phyloP scores from a whole-genome alignment of 2,113 vertebrate genomes.

The Silurus asotus region DNA sequence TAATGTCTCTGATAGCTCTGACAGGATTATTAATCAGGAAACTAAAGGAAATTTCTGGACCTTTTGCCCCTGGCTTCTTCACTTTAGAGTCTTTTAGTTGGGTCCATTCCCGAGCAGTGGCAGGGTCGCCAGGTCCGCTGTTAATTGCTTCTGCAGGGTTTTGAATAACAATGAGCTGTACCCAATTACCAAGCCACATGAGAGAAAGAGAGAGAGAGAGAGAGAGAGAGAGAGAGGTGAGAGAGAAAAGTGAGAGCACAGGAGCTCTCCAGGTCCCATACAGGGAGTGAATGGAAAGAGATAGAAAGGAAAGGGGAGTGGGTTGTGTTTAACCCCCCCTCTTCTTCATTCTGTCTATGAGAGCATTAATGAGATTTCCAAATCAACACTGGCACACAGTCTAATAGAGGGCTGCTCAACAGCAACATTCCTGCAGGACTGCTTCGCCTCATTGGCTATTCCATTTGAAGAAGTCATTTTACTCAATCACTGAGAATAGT shows the following conservation, averaged over 20 bases:
- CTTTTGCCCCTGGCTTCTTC: conserved; percentile 80
- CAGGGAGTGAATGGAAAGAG: conserved; percentile 42
- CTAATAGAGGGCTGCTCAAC: conserved; percentile 64
- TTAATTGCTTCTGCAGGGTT: conserved; percentile 84
- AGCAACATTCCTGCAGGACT: conserved; percentile 66
- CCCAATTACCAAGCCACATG: conserved; percentile 77
- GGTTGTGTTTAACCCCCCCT: conserved; percentile 58
- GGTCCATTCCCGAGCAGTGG: conserved; percentile 66
- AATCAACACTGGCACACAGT: conserved; percentile 78
- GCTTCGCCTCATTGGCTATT: conserved; percentile 69
- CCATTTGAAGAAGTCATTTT: conserved; percentile 67
- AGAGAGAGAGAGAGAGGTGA: conserved; percentile 10
- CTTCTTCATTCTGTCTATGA: conserved; percentile 59
- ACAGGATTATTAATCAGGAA: conserved; percentile 94
- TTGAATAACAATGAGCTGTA: conserved; percentile 74
- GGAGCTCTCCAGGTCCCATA: conserved; percentile 54
- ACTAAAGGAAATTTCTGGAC: conserved; percentile 84
- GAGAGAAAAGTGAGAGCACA: conserved; percentile 53
- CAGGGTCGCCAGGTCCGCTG: conserved; percentile 73
- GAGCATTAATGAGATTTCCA: conserved; percentile 76
- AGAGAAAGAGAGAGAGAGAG: not conserved
- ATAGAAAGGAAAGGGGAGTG: conserved; percentile 23
- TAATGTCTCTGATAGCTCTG: conserved; percentile 90
- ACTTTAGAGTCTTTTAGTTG: conserved; percentile 72
- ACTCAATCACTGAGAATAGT: conserved; percentile 57